A percentile compares a stretch with the other conserved stretches of the same genome.
phyloP scores from a whole-genome alignment of 2,888 invertebrate species.

The Apodemia duryi region DNA sequence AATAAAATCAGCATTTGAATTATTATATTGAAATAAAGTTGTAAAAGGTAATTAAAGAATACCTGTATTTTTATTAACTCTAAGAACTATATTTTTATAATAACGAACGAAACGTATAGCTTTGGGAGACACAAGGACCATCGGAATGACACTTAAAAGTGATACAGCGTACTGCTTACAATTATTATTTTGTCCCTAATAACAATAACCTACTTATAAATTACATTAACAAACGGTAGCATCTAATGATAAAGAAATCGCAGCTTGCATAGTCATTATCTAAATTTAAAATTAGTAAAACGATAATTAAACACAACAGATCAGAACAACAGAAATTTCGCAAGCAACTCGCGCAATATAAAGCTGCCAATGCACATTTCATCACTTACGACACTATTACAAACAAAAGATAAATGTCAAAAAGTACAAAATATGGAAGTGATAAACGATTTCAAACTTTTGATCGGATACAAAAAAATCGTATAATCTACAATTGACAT shows the following conservation, averaged over 20 bases:
- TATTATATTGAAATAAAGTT: no score
- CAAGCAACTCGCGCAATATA: background rate
- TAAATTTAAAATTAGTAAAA: background rate
- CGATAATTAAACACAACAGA: background rate
- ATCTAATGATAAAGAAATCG: background rate
- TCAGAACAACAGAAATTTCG: background rate
- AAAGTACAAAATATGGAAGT: background rate
- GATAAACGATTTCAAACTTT: no score
- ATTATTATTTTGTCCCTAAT: background rate
- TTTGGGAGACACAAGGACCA: background rate
- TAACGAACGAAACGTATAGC: no score
- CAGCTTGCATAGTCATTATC: background rate
- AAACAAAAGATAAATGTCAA: background rate
- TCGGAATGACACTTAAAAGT: background rate
- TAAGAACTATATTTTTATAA: no score
- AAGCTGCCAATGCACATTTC: background rate
- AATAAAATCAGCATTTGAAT: no score
- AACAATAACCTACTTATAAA: background rate
- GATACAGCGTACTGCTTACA: background rate
- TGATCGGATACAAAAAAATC: background rate
- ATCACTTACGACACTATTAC: background rate
- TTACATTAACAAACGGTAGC: background rate
- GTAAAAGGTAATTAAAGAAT: no score
- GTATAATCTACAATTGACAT: background rate
- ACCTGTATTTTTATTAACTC: no score